Base-by-base conservation (phyloP, 2,113 vertebrate genomes). In the Natator depressus region DNA sequence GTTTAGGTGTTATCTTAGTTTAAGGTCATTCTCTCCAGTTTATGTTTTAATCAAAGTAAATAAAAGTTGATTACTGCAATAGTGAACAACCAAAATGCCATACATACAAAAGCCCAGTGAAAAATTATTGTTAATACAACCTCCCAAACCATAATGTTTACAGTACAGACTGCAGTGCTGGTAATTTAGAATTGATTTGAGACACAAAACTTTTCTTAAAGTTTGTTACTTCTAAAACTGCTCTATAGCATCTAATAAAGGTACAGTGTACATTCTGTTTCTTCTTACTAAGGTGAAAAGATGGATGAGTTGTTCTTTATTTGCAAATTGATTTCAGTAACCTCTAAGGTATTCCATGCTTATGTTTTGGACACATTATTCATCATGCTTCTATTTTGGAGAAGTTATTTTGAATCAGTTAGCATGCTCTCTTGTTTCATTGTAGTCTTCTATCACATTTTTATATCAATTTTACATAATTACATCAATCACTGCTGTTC, bases 281-380 rank as follows among this genome's bases (percentile, higher is more conserved):
- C 42, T 55, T 89, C 55, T 83, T 89, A 47, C 1, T 4, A 89
- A 93, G 91, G 35, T 54, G 0, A 13, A 55, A 96, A 95, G 75
- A 95, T 88, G 59, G 50, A 91, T 89, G 51, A 81, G 8, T 25
- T 89, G 88, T 95, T 88, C 35, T 90, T 82, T 85, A 84, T 88
- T 95, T 90, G 79, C 80, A 93, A 90, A 91, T 90, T 92, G 46
- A 90, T 92, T 96, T 96, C 76, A 87, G 87, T 93, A 96, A 89
- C 49, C 47, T 86, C 47, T 89, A 80, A 82, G 27, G 10, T 89
- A 75, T 85, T 55, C n/a, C 46, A 82, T 0, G 0, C 6, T 93
- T 94, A 85, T 78, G 22, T 59, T 94, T 95, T 84, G 29, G 82
- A 86, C 82, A 76, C 10, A 81, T 65, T 89, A 84, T 91, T 94